Evolutionary conservation across 2,888 invertebrate species (phyloP).

Genomic region (Cynaeus angustus): DNA sequence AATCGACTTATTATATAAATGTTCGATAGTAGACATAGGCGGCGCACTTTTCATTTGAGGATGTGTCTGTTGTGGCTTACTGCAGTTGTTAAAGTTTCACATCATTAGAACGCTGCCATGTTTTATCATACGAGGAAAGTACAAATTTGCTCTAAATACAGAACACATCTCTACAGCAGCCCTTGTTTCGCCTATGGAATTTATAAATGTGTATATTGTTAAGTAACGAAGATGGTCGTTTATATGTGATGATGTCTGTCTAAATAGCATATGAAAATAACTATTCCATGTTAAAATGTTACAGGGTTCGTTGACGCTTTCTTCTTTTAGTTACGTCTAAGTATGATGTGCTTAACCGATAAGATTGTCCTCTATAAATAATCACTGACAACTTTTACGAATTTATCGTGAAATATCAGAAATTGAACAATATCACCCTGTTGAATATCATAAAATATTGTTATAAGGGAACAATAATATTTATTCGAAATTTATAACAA

Average conservation of each 20-base stretch:
- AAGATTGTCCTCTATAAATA: constrained; percentile 36
- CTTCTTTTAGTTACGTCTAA: constrained; percentile 27
- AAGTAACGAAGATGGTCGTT: constrained; percentile 47
- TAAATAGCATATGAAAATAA: constrained; percentile 36
- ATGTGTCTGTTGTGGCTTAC: constrained; percentile 1
- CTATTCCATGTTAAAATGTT: constrained; percentile 46
- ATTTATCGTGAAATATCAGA: constrained; percentile 48
- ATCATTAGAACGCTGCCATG: too few species aligned
- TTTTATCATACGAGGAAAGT: not conserved
- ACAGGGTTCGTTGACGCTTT: constrained; percentile 53
- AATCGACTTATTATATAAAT: too few species aligned
- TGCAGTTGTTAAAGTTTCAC: too few species aligned
- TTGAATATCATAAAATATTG: constrained; percentile 51
- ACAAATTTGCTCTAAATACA: constrained; percentile 11
- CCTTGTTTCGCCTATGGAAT: constrained; percentile 27
- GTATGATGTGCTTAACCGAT: constrained; percentile 29
- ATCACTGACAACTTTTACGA: constrained; percentile 46
- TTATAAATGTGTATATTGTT: constrained; percentile 33
- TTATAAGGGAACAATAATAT: constrained; percentile 61
- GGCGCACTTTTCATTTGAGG: not conserved
- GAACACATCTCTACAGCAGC: constrained; percentile 12
- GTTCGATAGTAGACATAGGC: constrained; percentile 14
- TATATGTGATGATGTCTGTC: constrained; percentile 48
- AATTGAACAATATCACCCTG: constrained; percentile 38
- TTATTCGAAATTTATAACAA: constrained; percentile 58